Evolutionary conservation across 2,113 vertebrate species (phyloP).

Genomic region (human (Homo sapiens)): DNA sequence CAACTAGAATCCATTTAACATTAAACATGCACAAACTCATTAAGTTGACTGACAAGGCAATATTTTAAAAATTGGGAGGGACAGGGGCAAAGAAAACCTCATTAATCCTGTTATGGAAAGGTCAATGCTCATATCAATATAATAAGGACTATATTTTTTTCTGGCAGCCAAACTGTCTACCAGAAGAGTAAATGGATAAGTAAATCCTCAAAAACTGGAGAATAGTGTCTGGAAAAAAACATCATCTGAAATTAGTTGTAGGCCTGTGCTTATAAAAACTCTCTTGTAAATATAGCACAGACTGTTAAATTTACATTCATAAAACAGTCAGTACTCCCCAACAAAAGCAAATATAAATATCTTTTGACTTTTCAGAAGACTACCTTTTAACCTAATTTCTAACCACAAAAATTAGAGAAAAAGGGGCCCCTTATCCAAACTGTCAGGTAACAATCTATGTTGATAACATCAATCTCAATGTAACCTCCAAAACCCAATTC

Average conservation of each 20-base stretch:
- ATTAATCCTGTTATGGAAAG: background rate
- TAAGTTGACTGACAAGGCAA: background rate
- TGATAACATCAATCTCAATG: slow-evolving; percentile 7
- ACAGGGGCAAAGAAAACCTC: background rate
- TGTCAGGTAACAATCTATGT: background rate
- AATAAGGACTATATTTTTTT: background rate
- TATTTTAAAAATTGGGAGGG: background rate
- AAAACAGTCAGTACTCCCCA: background rate
- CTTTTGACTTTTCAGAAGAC: background rate
- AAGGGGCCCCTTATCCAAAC: background rate
- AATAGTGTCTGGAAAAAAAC: background rate
- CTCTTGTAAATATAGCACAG: background rate
- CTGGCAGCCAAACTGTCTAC: background rate
- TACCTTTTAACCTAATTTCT: background rate
- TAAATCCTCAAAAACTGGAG: slow-evolving; percentile 5
- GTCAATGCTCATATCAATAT: background rate
- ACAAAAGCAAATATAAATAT: background rate
- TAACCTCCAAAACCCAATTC: slow-evolving; percentile 52
- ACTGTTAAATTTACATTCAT: background rate
- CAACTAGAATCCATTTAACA: background rate
- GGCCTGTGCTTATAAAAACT: background rate
- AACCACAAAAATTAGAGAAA: slow-evolving; percentile 37
- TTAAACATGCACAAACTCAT: background rate
- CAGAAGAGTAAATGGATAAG: background rate
- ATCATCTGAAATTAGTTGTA: background rate